A percentile compares a stretch with the other conserved stretches of the same genome.
These are phyloP conservation scores for Bombus ignitus DNA, from an alignment of 1,140 invertebrate species.

Conservation along the genomic window DNA sequence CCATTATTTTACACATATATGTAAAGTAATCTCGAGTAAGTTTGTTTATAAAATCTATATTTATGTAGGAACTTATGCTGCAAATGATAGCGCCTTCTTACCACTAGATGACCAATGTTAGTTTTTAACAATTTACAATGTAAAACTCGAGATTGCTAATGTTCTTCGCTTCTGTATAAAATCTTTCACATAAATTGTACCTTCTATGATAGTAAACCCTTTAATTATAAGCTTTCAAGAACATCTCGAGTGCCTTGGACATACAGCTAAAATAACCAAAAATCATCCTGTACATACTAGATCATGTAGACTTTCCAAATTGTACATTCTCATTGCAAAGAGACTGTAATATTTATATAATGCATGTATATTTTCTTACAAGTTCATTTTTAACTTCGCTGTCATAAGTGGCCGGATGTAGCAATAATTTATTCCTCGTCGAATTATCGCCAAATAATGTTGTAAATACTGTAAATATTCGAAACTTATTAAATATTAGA, in stretches of 20 bases:
- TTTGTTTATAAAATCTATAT: neutral
- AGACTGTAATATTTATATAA: neutral
- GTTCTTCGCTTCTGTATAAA: constrained; percentile 1
- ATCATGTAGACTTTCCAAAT: neutral
- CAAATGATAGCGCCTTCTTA: neutral
- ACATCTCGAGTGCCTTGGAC: neutral
- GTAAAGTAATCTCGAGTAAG: neutral
- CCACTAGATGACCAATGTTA: too few relatives aligned
- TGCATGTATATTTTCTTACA: constrained; percentile 6
- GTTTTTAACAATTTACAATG: neutral
- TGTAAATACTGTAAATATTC: constrained; percentile 53
- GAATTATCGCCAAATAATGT: neutral
- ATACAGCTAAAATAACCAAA: constrained; percentile 45
- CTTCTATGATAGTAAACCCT: neutral
- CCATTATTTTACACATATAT: neutral
- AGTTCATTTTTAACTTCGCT: neutral
- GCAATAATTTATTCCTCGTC: constrained; percentile 69
- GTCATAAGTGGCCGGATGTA: constrained; percentile 51
- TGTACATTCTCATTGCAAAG: neutral
- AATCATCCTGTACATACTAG: constrained; percentile 33
- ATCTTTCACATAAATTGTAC: neutral
- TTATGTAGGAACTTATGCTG: neutral
- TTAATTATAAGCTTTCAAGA: constrained; percentile 11
- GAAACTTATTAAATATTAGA: constrained; percentile 38
- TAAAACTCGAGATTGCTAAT: constrained; percentile 2